Percentiles rank a stretch among this genome's conserved stretches.
Conservation (phyloP, 2,113 vertebrate species). For the Cololabis saira region DNA sequence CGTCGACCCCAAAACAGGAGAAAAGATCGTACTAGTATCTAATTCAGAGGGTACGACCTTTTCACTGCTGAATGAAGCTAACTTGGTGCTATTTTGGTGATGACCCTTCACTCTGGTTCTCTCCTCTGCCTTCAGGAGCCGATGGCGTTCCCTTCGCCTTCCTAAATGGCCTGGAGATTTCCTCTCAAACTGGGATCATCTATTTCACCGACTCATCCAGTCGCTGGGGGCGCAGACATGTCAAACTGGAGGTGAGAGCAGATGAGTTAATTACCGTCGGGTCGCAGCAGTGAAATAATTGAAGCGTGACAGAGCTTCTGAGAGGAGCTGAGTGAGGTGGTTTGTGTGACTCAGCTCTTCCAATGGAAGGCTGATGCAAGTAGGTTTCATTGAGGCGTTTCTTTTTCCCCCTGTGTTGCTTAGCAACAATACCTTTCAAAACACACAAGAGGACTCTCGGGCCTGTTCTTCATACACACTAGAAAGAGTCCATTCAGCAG, state of each 20-base stretch:
- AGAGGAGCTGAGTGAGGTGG: too few species aligned
- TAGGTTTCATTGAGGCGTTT: background rate
- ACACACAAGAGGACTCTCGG: slow-evolving; percentile 1
- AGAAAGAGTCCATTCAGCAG: slow-evolving; percentile 6
- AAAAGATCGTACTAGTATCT: slow-evolving; percentile 70
- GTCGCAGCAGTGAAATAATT: background rate
- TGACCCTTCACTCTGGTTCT: background rate
- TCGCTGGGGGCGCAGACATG: slow-evolving; percentile 79
- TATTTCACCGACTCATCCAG: slow-evolving; percentile 83
- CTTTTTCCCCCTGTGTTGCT: slow-evolving; percentile 1
- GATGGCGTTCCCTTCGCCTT: slow-evolving; percentile 77
- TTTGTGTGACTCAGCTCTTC: too few species aligned
- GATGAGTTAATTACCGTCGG: background rate
- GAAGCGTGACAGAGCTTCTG: too few species aligned
- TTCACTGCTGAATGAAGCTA: too few species aligned
- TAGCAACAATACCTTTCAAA: background rate
- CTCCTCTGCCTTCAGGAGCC: slow-evolving; percentile 55
- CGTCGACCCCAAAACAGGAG: slow-evolving; percentile 71
- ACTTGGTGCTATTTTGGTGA: background rate
- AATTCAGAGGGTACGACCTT: slow-evolving; percentile 63
- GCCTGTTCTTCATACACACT: background rate
- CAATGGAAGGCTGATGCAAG: background rate
- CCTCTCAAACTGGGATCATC: slow-evolving; percentile 69
- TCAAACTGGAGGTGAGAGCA: slow-evolving; percentile 75
- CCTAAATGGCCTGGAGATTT: slow-evolving; percentile 80